phyloP scores from a whole-genome alignment of 1,140 invertebrate species.

The Paralvinella palmiformis region DNA sequence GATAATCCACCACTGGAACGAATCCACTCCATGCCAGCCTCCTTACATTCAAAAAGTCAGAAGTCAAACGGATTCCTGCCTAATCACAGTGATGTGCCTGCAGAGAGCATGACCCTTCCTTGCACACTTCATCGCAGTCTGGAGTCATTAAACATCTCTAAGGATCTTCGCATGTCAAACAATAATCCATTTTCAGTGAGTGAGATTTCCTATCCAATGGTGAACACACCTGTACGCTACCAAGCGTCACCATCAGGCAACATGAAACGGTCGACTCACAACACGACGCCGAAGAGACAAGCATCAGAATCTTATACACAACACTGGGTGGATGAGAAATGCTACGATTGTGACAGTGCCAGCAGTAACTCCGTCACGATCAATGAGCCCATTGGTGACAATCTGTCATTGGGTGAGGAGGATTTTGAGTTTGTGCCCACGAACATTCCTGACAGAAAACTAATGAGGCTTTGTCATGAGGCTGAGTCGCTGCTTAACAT shows the following conservation, averaged over 20 bases:
- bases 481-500: conserved; percentile 37
- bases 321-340: not conserved
- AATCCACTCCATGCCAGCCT: not conserved
- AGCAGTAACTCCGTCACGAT: conserved; percentile 7
- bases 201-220: not conserved
- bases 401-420: conserved; percentile 15
- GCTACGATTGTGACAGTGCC: not conserved
- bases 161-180: not conserved
- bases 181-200: not conserved
- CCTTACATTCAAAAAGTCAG: not conserved
- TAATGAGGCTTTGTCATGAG: conserved; percentile 39
- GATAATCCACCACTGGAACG: not conserved
- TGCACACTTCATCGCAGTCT: too few relatives aligned
- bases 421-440: conserved; percentile 13
- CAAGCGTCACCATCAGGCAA: not conserved
- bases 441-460: conserved; percentile 29
- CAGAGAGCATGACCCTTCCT: not conserved
- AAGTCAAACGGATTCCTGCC: not conserved
- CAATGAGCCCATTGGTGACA: conserved; percentile 13
- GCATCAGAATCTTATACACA: not conserved
- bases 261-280: not conserved
- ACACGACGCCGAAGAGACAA: not conserved
- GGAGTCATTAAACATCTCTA: too few relatives aligned
- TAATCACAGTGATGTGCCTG: not conserved
- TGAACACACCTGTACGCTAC: not conserved